Conservation (phyloP, 2,113 vertebrate species). For the Nicator chloris region DNA sequence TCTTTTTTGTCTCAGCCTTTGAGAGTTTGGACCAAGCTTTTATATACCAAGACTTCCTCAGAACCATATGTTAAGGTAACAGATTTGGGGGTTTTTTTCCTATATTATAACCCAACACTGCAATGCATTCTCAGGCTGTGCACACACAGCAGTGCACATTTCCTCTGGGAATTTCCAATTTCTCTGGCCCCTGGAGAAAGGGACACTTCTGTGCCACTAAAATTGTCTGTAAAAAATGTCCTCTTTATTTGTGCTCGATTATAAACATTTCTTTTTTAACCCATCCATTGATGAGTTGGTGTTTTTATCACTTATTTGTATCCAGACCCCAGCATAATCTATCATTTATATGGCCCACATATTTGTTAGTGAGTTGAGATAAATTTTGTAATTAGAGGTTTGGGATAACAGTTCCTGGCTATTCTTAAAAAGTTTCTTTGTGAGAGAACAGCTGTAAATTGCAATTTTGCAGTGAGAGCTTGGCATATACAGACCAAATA, state of each 20-base stretch:
- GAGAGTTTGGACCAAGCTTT: neutral
- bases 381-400: neutral
- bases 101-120: neutral
- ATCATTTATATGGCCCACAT: neutral
- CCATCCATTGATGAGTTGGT: rapidly evolving
- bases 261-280: neutral
- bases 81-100: rapidly evolving
- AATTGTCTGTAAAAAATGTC: neutral
- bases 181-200: neutral
- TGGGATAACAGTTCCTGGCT: neutral
- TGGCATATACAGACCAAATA: neutral
- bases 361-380: neutral
- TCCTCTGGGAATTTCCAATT: neutral
- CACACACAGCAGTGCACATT: neutral
- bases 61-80: neutral
- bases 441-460: neutral
- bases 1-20: neutral
- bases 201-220: neutral
- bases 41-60: neutral
- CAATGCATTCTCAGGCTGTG: too few relatives aligned
- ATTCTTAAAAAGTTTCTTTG: neutral
- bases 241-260: neutral
- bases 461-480: neutral
- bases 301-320: neutral
- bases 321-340: neutral